Base-by-base conservation (phyloP, 2,113 vertebrate species). In the Eudyptes chrysolophus region DNA sequence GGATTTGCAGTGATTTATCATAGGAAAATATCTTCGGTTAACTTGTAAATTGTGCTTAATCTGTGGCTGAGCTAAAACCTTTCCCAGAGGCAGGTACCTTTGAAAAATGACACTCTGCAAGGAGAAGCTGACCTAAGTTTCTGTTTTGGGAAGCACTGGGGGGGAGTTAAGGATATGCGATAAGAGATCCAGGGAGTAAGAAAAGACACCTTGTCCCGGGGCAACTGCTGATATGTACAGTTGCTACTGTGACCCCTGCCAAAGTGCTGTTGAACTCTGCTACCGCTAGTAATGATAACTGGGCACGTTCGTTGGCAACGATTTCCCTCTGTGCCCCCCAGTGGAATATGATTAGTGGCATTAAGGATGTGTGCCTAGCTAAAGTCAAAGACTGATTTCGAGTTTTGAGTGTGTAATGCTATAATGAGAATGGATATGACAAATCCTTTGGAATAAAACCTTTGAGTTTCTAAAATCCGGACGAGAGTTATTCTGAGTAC, bases 251-350 rank as follows among this genome's bases (percentile, higher is more conserved):
- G 52, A 30, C 29, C 25, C 11, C 14, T 34, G n/a, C 25, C 25
- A 25, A 71, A 87, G 21, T 5, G 11, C 27, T 62, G 16, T 9
- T 40, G 48, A 55, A 69, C 38, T 60, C 32, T 51, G 3, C 24
- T 54, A 4, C 48, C 3, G 4, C 62, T 22, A 22, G 15, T 52
- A 64, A 29, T 9, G 29, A 24, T 24, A n/a, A 34, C 36, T 34
- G 26, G 21, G 14, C 12, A 30, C 3, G 1, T 22, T 57, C 30
- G 4, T 49, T 44, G 40, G 27, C 46, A 62, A 7, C 0, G 0
- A 10, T 40, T 44, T 85, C 36, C 27, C 21, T 70, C 46, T 7
- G 4, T 62, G 38, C 3, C 25, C 34, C 6, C 2, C 16, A 16
- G 17, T 9, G 14, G 58, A 75, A 94, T 36, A 22, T 58, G 58